A percentile compares a stretch with the other conserved stretches of the same genome.
phyloP scores from a whole-genome alignment of 2,113 vertebrate genomes.

The Odontophorus gujanensis region DNA sequence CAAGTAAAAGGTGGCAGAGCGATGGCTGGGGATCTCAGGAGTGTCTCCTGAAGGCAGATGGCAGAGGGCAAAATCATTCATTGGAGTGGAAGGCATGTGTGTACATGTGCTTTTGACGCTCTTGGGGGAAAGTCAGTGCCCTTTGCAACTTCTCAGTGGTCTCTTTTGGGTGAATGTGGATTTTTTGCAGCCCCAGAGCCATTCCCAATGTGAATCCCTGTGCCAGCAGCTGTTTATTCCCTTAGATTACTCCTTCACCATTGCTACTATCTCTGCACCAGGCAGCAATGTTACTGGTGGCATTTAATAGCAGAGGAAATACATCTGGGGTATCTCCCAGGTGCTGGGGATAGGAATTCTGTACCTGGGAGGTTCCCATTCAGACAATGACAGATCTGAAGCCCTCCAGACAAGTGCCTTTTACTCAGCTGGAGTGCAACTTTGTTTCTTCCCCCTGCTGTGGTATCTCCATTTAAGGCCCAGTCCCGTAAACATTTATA shows the following conservation, averaged over 20 bases:
- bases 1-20: fast-evolving
- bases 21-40: not conserved
- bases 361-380: not conserved
- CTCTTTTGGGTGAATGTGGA: not conserved
- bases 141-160: not conserved
- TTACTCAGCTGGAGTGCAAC: not conserved
- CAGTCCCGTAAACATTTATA: constrained; percentile 46
- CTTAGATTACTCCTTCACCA: not conserved
- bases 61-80: not conserved
- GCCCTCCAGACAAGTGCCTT: not conserved
- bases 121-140: not conserved
- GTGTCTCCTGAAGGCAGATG: not conserved
- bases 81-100: not conserved
- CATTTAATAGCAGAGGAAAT: not conserved
- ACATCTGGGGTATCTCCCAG: not conserved
- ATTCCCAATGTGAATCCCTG: not conserved
- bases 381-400: not conserved
- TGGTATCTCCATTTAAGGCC: constrained; percentile 34
- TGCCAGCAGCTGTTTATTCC: fast-evolving
- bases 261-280: too few relatives aligned
- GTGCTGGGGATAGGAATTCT: not conserved
- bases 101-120: fast-evolving
- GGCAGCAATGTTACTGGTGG: not conserved
- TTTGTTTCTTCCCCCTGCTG: not conserved
- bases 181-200: not conserved